phyloP scores from a whole-genome alignment of 2,888 invertebrate genomes.

The Chrysotoxum bicinctum region DNA sequence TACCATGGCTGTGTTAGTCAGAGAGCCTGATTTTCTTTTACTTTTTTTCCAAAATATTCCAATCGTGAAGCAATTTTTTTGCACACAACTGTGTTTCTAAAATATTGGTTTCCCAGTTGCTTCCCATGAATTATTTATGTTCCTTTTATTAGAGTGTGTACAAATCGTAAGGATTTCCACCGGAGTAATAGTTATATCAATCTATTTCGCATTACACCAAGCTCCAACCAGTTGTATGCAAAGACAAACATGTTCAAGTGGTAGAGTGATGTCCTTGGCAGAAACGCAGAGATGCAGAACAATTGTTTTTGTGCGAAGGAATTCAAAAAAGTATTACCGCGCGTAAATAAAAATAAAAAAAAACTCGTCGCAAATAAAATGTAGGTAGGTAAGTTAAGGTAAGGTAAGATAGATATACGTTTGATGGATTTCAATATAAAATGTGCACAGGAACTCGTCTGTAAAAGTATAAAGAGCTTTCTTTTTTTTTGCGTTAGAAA shows the following conservation, averaged over 20 bases:
- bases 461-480: not conserved
- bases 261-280: slow-evolving; percentile 23
- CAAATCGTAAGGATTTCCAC: slow-evolving; percentile 55
- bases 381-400: too few relatives aligned
- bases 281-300: slow-evolving; percentile 19
- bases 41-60: too few relatives aligned
- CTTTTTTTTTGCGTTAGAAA: not conserved
- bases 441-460: not conserved
- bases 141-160: slow-evolving; percentile 58
- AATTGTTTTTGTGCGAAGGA: slow-evolving; percentile 1
- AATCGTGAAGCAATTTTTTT: not conserved
- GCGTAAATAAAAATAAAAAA: not conserved
- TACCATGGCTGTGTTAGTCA: too few relatives aligned
- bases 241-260: not conserved
- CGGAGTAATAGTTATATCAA: slow-evolving; percentile 52
- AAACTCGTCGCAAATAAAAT: not conserved
- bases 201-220: slow-evolving; percentile 57
- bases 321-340: not conserved
- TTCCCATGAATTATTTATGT: slow-evolving; percentile 65
- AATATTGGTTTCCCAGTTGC: not conserved
- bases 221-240: not conserved
- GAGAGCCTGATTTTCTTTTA: too few relatives aligned
- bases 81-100: not conserved
- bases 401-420: not conserved
- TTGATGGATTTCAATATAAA: slow-evolving; percentile 20